A percentile compares a stretch with the other conserved stretches of the same genome.
These are phyloP conservation scores for Drosophila sucinea DNA, from an alignment of 1,140 invertebrate species.

Conservation along the genomic window DNA sequence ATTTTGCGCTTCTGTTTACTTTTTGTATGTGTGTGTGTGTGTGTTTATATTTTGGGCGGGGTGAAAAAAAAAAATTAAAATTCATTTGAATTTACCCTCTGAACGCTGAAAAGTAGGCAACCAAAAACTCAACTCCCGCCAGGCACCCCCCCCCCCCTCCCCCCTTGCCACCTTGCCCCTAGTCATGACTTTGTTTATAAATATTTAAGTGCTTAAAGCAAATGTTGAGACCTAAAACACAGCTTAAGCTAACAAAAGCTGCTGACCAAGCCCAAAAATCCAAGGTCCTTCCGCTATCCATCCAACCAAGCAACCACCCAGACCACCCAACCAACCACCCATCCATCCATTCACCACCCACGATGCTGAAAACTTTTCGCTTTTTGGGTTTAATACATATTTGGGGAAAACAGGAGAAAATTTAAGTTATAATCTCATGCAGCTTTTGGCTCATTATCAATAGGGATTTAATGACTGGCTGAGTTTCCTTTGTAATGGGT, in stretches of 20 bases:
- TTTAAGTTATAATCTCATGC: constrained; percentile 2
- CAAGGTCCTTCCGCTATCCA: constrained; percentile 21
- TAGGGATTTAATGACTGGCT: neutral
- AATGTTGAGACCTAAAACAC: constrained; percentile 42
- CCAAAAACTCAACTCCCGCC: neutral
- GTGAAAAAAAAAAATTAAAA: constrained; percentile 29
- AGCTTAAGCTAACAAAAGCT: constrained; percentile 59
- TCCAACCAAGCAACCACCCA: neutral
- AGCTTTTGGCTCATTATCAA: constrained; percentile 39
- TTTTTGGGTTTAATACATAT: neutral
- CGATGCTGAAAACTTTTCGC: neutral
- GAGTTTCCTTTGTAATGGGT: neutral
- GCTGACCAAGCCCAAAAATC: constrained; percentile 21
- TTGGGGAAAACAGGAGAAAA: neutral
- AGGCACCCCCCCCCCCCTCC: neutral
- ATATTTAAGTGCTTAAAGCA: constrained; percentile 62
- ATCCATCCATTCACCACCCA: neutral
- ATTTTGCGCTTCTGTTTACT: constrained; percentile 34
- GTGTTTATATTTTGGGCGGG: constrained; percentile 18
- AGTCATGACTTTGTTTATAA: constrained; percentile 50
- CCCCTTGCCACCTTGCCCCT: neutral
- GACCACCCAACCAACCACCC: constrained; percentile 8
- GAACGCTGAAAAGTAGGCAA: constrained; percentile 20
- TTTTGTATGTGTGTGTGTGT: constrained; percentile 16
- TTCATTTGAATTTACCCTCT: constrained; percentile 28